These are phyloP conservation scores for cat (Felis catus) DNA, from an alignment of 2,113 vertebrate genomes.

Conservation along the genomic window F.catus_Fca126_mat1.0 CM031415.1:100173501-100174000, in stretches of 20 bases:
- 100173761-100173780: background rate
- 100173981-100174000: background rate
- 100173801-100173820: background rate
- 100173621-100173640: background rate
- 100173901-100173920: background rate
- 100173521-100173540: background rate
- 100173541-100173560: too few species aligned
- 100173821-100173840: background rate
- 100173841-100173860: background rate
- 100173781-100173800: background rate
- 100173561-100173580: background rate
- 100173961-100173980: background rate
- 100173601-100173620: background rate
- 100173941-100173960: slow-evolving; percentile 17
- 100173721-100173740: background rate
- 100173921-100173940: background rate
- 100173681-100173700: background rate
- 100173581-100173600: background rate
- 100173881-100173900: background rate
- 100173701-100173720: background rate
- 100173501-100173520: too few species aligned
- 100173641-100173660: background rate
- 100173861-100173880: background rate
- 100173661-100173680: background rate
- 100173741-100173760: background rate